Conservation (phyloP, 2,113 vertebrate species). For the Odocoileus hemionus region DNA sequence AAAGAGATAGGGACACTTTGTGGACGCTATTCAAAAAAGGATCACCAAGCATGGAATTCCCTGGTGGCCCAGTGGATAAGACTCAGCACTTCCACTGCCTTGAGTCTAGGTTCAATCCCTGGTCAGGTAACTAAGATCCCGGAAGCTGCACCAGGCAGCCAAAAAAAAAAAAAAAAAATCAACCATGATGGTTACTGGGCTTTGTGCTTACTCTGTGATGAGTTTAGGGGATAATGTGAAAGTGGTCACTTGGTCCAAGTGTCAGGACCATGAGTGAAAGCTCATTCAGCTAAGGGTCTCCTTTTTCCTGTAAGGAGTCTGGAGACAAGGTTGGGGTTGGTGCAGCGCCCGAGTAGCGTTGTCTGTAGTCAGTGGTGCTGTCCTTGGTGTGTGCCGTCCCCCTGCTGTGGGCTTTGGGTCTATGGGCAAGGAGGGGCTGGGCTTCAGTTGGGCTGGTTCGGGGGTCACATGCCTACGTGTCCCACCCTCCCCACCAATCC, state of each 20-base stretch:
- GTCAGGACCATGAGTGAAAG: not conserved
- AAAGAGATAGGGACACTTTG: not conserved
- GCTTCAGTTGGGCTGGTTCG: not conserved
- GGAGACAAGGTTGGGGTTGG: not conserved
- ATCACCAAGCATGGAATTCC: not conserved
- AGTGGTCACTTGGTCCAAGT: not conserved
- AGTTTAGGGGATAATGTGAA: not conserved
- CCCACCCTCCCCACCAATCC: not conserved
- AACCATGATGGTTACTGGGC: not conserved
- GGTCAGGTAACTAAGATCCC: not conserved
- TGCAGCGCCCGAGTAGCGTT: accelerated
- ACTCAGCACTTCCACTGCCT: not conserved
- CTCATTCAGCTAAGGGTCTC: not conserved
- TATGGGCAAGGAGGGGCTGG: not conserved
- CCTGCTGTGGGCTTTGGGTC: not conserved
- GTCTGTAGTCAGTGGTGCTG: not conserved
- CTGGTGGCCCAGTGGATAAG: not conserved
- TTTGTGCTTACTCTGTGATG: not conserved
- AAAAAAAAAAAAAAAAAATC: not conserved
- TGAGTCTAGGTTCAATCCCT: not conserved
- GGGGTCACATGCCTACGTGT: not conserved
- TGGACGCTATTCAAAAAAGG: not conserved
- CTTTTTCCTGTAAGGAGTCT: not conserved
- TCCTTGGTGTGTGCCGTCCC: not conserved
- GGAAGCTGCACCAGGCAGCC: accelerated